A percentile compares a stretch with the other conserved stretches of the same genome.
Conservation (phyloP, 2,113 vertebrate genomes). For the Hypocryptadius cinnamomeus region DNA sequence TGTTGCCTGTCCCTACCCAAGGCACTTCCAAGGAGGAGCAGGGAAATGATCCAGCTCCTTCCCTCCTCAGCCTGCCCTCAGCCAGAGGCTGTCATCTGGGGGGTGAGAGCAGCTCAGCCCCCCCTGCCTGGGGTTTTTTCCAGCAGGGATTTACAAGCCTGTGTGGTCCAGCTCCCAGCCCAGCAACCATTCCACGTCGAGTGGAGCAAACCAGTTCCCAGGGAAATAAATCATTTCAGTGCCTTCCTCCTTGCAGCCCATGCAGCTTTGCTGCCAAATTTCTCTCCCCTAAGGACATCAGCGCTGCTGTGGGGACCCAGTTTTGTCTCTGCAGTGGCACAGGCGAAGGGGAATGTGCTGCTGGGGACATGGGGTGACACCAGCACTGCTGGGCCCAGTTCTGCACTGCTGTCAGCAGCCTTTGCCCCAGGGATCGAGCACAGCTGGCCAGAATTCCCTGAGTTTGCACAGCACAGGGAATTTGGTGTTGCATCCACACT, state of each 20-base stretch:
- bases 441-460: not conserved
- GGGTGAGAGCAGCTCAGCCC: not conserved
- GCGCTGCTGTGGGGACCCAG: not conserved
- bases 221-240: slow-evolving; percentile 15
- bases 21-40: not conserved
- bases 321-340: not conserved
- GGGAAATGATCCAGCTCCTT: not conserved
- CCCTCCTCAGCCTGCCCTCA: not conserved
- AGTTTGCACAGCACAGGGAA: not conserved
- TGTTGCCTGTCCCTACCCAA: not conserved
- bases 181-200: not conserved
- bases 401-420: not conserved
- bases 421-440: not conserved
- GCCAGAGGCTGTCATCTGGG: not conserved
- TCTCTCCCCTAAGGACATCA: not conserved
- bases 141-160: not conserved
- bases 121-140: not conserved
- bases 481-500: not conserved
- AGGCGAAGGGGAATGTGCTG: not conserved
- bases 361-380: not conserved
- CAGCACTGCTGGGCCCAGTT: not conserved
- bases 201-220: slow-evolving; percentile 13
- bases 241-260: not conserved
- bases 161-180: slow-evolving; percentile 39
- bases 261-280: not conserved